These are phyloP conservation scores for Nudaria mundana DNA, from an alignment of 2,888 invertebrate genomes.

Conservation along the genomic window DNA sequence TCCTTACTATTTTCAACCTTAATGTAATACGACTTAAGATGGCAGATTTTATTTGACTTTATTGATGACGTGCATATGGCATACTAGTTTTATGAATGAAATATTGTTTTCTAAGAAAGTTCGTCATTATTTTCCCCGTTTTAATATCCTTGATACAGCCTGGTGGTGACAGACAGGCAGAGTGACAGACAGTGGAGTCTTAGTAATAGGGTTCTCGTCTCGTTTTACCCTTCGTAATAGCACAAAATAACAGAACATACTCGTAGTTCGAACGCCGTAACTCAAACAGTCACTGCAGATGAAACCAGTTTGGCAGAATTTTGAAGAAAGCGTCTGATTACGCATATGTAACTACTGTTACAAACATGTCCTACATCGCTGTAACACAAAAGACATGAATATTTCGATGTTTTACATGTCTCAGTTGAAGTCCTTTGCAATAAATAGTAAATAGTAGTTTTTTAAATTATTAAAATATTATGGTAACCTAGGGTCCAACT, in stretches of 20 bases:
- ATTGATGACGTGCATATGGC: constrained; percentile 43
- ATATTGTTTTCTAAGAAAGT: no score
- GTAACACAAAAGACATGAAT: not conserved
- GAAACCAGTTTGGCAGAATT: constrained; percentile 9
- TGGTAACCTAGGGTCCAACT: no score
- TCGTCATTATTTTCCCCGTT: no score
- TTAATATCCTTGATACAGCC: no score
- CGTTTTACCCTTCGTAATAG: constrained; percentile 1
- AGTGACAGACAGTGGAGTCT: constrained; percentile 8
- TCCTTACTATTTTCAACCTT: constrained; percentile 45
- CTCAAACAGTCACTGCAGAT: constrained; percentile 5
- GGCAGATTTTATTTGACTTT: constrained; percentile 38
- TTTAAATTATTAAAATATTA: no score
- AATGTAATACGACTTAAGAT: constrained; percentile 32
- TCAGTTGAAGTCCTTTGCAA: no score
- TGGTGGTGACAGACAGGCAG: constrained; percentile 13
- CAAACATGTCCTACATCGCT: not conserved
- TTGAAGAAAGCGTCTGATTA: constrained; percentile 3
- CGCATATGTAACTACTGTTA: constrained; percentile 4
- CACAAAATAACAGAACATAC: constrained; percentile 4
- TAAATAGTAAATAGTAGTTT: no score
- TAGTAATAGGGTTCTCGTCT: no score
- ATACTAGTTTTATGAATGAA: constrained; percentile 56
- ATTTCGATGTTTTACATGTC: not conserved
- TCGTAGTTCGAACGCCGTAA: not conserved